Base-by-base conservation (phyloP, 1,140 invertebrate species). In the Aphidius ervi region DNA sequence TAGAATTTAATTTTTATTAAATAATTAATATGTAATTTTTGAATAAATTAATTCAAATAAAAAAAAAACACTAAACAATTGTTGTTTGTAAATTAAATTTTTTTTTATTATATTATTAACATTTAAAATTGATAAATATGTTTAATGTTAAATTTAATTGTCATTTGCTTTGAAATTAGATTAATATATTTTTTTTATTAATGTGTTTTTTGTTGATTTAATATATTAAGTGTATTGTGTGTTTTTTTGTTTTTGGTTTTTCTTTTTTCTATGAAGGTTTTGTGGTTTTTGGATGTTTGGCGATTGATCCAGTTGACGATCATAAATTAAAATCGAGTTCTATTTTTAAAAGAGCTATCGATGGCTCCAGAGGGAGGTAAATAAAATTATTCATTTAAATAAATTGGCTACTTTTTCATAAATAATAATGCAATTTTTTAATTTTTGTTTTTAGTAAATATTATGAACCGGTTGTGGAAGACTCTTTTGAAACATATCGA, bases 321-420 rank as follows among this genome's bases (percentile, higher is more conserved):
- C 72, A 70, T 61, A 64, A 70, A 64, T 68, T 68, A 50, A 69
- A 66, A 65, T 71, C 68, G 58, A 78, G 72, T 56, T 69, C 69
- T 56, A 68, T 75, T 61, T 68, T 71, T 57, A 73, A 76, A 64
- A 72, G 76, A 67, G 75, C 74, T 47, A 77, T 78, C 67, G 77
- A 79, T 64, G 77, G 77, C 6, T 41, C 39, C n/a, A 37, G 52
- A 37, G 52, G 52, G 5, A 54, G 52, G 52, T 54, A 54, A 54
- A 4, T n/a, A 10, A 41, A 10, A n/a, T 9, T n/a, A 0, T 9
- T 5, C 0, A 9, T 52, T 52, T 16, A 16, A 40, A 16, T 5
- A 5, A 4, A 6, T 37, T 7, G 1, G 39, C 10, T 54, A n/a
- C 1, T 42, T 41, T 5, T 20, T 43, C 41, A 41, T 54, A 10